Percentiles rank a stretch among this genome's conserved stretches.
Conservation (phyloP, 2,888 invertebrate species). For the Temnothorax rugatulus region DNA sequence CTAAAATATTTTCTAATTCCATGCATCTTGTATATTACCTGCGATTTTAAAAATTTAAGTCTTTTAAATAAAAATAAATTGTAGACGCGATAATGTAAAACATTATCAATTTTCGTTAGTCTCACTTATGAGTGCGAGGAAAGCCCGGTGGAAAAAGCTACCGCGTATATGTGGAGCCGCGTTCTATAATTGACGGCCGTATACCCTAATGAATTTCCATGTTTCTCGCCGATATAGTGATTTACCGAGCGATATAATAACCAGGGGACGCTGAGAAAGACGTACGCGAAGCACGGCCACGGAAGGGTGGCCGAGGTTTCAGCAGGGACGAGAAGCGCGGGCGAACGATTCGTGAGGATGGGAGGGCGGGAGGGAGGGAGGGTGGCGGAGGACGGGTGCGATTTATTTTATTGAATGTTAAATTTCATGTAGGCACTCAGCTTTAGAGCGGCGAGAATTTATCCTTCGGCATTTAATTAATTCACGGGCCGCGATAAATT, state of each 20-base stretch:
- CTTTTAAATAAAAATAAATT: not conserved
- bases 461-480: constrained; percentile 86
- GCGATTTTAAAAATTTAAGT: constrained; percentile 1
- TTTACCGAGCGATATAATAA: constrained; percentile 73
- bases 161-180: not conserved
- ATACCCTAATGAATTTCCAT: constrained; percentile 46
- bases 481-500: constrained; percentile 85
- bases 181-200: constrained; percentile 37
- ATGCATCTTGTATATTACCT: not conserved
- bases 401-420: constrained; percentile 85
- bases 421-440: constrained; percentile 83
- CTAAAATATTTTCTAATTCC: not conserved
- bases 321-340: constrained; percentile 69
- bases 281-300: constrained; percentile 13
- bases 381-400: constrained; percentile 68
- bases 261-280: constrained; percentile 32
- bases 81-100: not conserved
- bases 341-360: constrained; percentile 75
- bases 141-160: not conserved
- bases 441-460: constrained; percentile 83
- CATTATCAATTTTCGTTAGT: constrained; percentile 14
- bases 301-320: constrained; percentile 55
- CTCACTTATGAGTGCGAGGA: not conserved
- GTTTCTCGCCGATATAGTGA: constrained; percentile 69
- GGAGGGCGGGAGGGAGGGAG: not conserved